Evolutionary conservation across 64 coral and sea anemone genomes (phyloP).

Genomic region (Trachythela sp.): DNA sequence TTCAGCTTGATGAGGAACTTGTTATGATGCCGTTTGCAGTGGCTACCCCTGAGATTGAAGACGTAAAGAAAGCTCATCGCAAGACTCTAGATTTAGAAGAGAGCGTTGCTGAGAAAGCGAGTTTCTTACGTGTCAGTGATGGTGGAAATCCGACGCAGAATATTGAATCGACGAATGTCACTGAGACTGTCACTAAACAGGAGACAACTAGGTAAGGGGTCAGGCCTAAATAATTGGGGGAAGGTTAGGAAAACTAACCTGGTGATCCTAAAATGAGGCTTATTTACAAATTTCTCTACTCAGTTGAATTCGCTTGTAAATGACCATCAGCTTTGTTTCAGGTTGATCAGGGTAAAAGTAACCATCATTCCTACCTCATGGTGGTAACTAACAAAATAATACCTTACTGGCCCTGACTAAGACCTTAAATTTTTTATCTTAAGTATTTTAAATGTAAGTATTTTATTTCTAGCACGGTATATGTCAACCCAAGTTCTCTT

Average conservation of each 20-base stretch:
- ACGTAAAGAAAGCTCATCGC: background rate
- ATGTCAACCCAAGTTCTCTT: background rate
- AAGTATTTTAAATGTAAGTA: background rate
- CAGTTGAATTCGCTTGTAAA: no score
- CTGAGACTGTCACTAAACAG: background rate
- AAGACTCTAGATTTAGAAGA: background rate
- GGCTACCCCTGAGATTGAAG: background rate
- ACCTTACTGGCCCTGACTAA: no score
- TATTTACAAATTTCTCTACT: no score
- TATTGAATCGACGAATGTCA: background rate
- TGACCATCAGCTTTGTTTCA: no score
- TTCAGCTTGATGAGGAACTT: background rate
- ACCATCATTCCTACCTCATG: no score
- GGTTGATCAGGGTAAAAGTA: no score
- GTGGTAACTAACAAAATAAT: no score
- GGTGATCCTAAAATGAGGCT: no score
- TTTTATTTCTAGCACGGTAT: background rate
- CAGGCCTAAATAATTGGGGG: background rate
- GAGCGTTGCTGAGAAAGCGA: background rate
- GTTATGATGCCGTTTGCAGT: slow-evolving; percentile 13
- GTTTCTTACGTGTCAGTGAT: background rate
- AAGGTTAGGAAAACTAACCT: no score
- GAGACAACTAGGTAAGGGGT: background rate
- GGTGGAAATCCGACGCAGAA: background rate
- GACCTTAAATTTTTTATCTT: background rate